Evolutionary conservation across 2,797 vertebrate genomes (phyloP).

Genomic region (Botia almorhae): DNA sequence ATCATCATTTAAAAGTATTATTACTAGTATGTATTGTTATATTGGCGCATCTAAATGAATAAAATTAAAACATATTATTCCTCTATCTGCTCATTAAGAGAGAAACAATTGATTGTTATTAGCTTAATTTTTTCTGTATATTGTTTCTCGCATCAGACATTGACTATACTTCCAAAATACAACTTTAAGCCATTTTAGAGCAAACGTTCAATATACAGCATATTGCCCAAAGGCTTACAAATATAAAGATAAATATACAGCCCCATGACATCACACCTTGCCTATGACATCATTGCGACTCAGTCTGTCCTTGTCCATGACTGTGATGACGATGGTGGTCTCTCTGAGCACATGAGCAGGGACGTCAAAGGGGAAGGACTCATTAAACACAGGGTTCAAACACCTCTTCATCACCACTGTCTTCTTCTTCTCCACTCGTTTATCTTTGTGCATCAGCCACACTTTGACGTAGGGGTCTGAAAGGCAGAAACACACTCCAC

Average conservation of each 20-base stretch:
- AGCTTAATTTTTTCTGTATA: no score
- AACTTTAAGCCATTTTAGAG: no score
- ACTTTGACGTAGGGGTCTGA: conserved; percentile 88
- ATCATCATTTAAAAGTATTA: no score
- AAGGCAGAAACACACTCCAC: not conserved
- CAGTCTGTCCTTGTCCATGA: conserved; percentile 89
- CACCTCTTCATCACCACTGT: conserved; percentile 88
- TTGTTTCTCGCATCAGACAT: no score
- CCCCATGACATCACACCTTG: conserved; percentile 75
- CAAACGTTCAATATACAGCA: no score
- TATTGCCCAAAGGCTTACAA: no score
- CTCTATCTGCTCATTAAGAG: no score
- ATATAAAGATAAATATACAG: no score
- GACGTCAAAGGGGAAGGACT: conserved; percentile 87
- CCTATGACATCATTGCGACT: conserved; percentile 90
- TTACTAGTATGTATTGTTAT: not conserved
- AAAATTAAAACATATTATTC: no score
- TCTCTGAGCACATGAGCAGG: conserved; percentile 87
- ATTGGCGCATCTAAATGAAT: not conserved
- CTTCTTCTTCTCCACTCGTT: conserved; percentile 90
- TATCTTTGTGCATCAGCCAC: conserved; percentile 91
- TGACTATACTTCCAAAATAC: no score
- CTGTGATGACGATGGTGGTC: conserved; percentile 88
- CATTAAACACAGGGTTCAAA: conserved; percentile 88
- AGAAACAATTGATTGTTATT: no score